phyloP scores from a whole-genome alignment of 2,797 vertebrate genomes.

The Catostomus latipinnis region DNA sequence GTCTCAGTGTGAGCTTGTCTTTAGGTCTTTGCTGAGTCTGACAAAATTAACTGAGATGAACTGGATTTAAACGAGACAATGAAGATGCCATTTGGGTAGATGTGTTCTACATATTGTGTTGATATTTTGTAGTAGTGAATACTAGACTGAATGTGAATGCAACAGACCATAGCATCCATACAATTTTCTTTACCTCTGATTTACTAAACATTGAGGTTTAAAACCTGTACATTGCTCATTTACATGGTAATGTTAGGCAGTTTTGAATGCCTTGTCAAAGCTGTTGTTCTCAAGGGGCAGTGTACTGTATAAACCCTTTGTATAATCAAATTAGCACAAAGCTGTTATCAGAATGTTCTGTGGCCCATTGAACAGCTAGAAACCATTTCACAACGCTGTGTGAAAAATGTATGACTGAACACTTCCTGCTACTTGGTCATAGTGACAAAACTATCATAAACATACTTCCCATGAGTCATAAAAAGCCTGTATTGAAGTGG shows the following conservation, averaged over 20 bases:
- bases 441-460: slow-evolving; percentile 2
- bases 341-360: slow-evolving; percentile 29
- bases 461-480: slow-evolving; percentile 30
- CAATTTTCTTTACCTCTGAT: neutral
- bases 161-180: neutral
- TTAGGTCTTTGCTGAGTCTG: neutral
- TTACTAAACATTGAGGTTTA: neutral
- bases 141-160: neutral
- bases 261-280: neutral
- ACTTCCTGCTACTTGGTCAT: slow-evolving; percentile 44
- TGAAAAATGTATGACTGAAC: slow-evolving; percentile 44
- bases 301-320: slow-evolving; percentile 12
- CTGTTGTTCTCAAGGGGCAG: slow-evolving; percentile 1
- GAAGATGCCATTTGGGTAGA: neutral
- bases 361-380: slow-evolving; percentile 2
- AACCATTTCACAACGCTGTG: slow-evolving; percentile 33
- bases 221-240: neutral
- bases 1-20: slow-evolving; percentile 21
- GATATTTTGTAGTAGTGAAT: neutral
- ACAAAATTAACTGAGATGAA: slow-evolving; percentile 12
- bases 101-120: neutral
- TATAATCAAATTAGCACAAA: slow-evolving; percentile 12
- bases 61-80: slow-evolving; percentile 18
- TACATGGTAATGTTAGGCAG: neutral
- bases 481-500: neutral